Evolutionary conservation across 2,797 vertebrate genomes (phyloP), one percentile per base, ranked within the genome.

Genomic region (Hoplostethus mediterraneus): DNA sequence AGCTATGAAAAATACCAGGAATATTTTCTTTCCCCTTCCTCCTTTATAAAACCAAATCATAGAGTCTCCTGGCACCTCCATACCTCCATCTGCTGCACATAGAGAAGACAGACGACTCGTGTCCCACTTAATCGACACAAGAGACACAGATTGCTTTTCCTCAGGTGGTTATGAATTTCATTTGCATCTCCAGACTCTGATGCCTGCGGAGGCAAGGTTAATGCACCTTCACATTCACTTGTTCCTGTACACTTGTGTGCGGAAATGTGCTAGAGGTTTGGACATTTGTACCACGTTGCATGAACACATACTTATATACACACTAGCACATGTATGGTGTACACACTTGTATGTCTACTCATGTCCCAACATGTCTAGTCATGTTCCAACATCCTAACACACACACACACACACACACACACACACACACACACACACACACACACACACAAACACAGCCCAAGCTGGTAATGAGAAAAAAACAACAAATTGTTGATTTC

Each of bases 161-260:
- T 91, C 82, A 87, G 89, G 85, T 91, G 85, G 84, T 88, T 87
- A 89, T 79, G 89, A 90, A 90, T 88, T 87, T 79, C 53, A 89
- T 92, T 90, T 92, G 88, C 88, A 90, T 92, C 75, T 59, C 75
- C 77, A 75, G 77, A 74, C 66, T 77, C 68, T 58, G 74, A 81
- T 60, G 73, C 75, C 83, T 80, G 80, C 47, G 65, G 61, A 85
- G 74, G 71, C 62, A 77, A 86, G 86, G 87, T 89, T 87, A 87
- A 89, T 73, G 67, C 71, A 69, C 67, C 62, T 52, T 53, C 77
- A 72, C 80, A 80, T 80, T 77, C 83, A 79, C 77, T 67, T 67
- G 42, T 77, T 80, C 73, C 66, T 65, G 60, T 31, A 25, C 49
- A 69, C 73, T 66, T 57, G 55, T 63, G 62, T 21, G 21, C 21